phyloP scores from a whole-genome alignment of 2,797 vertebrate genomes.

The Lacerta viridis region DNA sequence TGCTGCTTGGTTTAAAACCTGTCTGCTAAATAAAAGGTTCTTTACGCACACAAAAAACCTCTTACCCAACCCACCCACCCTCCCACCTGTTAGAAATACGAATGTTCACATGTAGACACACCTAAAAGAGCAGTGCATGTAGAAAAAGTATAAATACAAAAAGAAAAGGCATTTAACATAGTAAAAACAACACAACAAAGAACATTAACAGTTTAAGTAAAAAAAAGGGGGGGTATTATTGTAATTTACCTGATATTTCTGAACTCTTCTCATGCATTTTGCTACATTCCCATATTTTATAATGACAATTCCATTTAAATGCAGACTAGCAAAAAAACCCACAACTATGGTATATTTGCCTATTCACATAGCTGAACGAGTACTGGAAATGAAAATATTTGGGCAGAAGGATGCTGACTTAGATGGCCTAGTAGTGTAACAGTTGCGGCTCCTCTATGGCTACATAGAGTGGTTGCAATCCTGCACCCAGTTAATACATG shows the following conservation, averaged over 20 bases:
- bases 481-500: background rate
- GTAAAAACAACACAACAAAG: slow-evolving; percentile 11
- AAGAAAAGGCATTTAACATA: slow-evolving; percentile 29
- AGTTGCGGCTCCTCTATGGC: slow-evolving; percentile 10
- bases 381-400: slow-evolving; percentile 30
- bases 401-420: slow-evolving; percentile 31
- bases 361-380: slow-evolving; percentile 30
- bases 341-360: background rate
- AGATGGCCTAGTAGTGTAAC: background rate
- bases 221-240: background rate
- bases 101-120: slow-evolving; percentile 25
- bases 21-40: slow-evolving; percentile 63
- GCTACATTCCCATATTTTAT: slow-evolving; percentile 2
- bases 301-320: slow-evolving; percentile 3
- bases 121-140: slow-evolving; percentile 57
- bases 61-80: slow-evolving; percentile 16
- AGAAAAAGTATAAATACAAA: slow-evolving; percentile 46
- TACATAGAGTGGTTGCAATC: background rate
- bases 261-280: slow-evolving; percentile 3
- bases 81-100: slow-evolving; percentile 39
- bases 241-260: slow-evolving; percentile 9
- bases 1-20: slow-evolving; percentile 65
- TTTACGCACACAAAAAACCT: slow-evolving; percentile 41
- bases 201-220: background rate
- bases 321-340: background rate